Conservation (phyloP, 35 echinoderm and acorn worm genomes). For the Strongylocentrotus purpuratus region DNA sequence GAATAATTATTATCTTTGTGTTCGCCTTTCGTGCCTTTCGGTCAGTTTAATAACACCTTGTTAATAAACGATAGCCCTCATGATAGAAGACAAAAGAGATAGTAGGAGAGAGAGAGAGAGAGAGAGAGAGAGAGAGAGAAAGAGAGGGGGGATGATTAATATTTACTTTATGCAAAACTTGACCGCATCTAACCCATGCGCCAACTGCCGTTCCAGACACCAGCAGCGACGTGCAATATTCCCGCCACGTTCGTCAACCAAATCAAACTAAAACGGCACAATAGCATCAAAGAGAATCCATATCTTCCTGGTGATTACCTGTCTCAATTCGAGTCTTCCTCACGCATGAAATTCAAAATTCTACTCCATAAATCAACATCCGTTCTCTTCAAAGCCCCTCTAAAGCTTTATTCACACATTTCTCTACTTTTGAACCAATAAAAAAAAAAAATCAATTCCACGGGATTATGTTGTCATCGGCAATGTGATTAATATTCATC, state of each 20-base stretch:
- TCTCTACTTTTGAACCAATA: neutral
- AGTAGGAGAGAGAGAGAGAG: neutral
- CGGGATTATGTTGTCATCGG: neutral
- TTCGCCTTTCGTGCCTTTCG: too few species aligned
- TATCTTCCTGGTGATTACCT: neutral
- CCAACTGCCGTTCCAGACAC: neutral
- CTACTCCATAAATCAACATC: neutral
- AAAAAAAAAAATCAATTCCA: neutral
- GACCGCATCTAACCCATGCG: neutral
- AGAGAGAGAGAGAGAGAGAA: too few species aligned
- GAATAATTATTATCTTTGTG: too few species aligned
- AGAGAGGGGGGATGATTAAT: too few species aligned
- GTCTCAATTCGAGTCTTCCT: neutral
- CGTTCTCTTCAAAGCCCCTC: neutral
- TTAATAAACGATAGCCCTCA: too few species aligned
- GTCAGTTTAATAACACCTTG: too few species aligned
- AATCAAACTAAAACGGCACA: neutral
- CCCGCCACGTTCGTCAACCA: neutral
- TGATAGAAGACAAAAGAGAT: neutral
- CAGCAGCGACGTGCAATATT: neutral
- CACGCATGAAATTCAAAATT: neutral
- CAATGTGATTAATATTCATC: neutral
- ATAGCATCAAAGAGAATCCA: neutral
- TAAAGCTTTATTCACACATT: neutral
- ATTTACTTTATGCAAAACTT: neutral